phyloP scores from a whole-genome alignment of 2,113 vertebrate genomes.

The Steatornis caripensis region DNA sequence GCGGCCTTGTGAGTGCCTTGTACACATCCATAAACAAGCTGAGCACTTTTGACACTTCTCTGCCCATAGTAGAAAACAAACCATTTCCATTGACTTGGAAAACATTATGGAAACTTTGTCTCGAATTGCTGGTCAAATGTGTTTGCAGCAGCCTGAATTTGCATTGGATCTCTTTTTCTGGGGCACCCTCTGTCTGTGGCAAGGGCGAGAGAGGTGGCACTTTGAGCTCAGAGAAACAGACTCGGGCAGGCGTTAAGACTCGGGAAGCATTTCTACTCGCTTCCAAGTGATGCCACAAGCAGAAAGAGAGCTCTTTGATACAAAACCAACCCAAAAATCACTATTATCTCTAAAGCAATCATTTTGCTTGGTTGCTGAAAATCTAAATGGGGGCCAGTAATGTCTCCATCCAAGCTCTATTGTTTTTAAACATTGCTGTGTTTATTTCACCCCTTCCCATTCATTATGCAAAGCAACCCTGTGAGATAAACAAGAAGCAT shows the following conservation, averaged over 20 bases:
- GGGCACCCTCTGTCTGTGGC: not conserved
- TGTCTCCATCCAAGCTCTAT: not conserved
- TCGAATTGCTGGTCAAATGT: not conserved
- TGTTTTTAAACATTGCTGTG: conserved; percentile 32
- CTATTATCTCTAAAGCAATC: not conserved
- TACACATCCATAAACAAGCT: not conserved
- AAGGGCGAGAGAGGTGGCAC: not conserved
- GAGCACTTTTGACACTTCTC: not conserved
- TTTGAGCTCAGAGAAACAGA: not conserved
- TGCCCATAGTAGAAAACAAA: not conserved
- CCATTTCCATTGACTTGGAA: not conserved
- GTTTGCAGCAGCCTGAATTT: not conserved
- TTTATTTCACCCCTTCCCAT: conserved; percentile 32
- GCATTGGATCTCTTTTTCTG: not conserved
- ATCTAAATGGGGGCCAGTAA: not conserved
- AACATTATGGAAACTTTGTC: not conserved
- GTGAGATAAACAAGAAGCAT: conserved; percentile 4
- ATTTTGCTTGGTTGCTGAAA: not conserved
- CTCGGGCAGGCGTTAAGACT: not conserved
- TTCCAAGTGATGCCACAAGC: not conserved
- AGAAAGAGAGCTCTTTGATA: not conserved
- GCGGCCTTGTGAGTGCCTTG: not conserved
- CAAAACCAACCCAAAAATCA: not conserved
- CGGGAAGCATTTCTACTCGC: not conserved
- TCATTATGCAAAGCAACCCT: conserved; percentile 35